Base-by-base conservation (phyloP, 2,888 invertebrate species). In the Atethmia centrago region DNA sequence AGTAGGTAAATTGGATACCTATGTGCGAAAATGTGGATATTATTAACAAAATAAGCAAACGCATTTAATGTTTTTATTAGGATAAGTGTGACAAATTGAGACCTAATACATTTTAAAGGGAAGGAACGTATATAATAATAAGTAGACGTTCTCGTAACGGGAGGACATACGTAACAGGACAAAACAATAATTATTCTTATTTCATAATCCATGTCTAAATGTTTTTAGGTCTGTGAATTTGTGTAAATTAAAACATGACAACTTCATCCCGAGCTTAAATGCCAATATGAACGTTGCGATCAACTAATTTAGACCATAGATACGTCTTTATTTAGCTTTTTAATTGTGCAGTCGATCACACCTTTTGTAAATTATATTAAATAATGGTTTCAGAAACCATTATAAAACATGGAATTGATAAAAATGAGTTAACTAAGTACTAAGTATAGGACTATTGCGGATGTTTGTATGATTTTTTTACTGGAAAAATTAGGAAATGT, bases 261-360 rank as follows among this genome's bases (percentile, higher is more conserved):
- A 90, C 90, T 93, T 88, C 89, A 93, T 92, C 85, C 87, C 86
- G 88, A 88, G 88, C 89, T 85, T 89, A 89, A 88, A 90, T 90
- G 90, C 85, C 91, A 90, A 91, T 89, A 87, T 87, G 88, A 88
- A 88, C 74, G 83, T 68, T 83, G 87, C 85, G 89, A 90, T 88
- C 88, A 88, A 88, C 86, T 89, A 71, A 85, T 82, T 82, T 78
- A 75, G 79, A 62, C 67, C 62, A 70, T n/a, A n/a, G n/a, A n/a
- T 64, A 85, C 14, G 25, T 56, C 67, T 77, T 72, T 74, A 76
- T 76, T 71, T 66, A 55, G 56, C 47, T 14, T 2, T 53, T 67
- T 10, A 53, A 69, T n/a, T n/a, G 14, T 67, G 9, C 68, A 31
- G 28, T 19, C 9, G 8, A 31, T 25, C 3, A 68, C 45, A 36